Evolutionary conservation across 2,113 vertebrate species (phyloP).

Genomic region (Syrrhaptes paradoxus): DNA sequence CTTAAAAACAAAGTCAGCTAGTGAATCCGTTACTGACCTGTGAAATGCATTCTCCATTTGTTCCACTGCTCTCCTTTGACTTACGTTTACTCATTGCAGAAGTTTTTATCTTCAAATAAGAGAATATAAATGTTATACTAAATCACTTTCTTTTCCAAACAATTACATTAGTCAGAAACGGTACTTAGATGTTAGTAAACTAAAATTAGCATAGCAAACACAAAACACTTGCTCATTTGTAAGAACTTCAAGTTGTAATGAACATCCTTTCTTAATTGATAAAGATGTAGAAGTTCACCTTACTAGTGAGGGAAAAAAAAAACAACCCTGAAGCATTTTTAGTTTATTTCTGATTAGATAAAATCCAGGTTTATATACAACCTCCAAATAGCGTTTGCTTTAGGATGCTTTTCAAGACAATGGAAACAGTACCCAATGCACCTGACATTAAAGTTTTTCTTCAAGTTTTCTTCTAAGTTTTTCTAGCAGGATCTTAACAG

Average conservation of each 20-base stretch:
- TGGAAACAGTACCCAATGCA: neutral
- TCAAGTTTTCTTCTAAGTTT: neutral
- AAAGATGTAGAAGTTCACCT: neutral
- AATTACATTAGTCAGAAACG: neutral
- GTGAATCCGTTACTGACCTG: slow-evolving; percentile 77
- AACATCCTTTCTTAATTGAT: neutral
- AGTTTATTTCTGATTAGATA: neutral
- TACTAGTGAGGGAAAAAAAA: neutral
- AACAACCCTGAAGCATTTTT: neutral
- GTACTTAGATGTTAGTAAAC: accelerated
- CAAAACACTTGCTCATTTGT: neutral
- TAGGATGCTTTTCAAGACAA: accelerated
- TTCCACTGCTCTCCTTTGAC: slow-evolving; percentile 60
- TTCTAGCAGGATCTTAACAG: neutral
- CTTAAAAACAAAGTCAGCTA: neutral
- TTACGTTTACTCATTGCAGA: slow-evolving; percentile 83
- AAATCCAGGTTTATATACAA: neutral
- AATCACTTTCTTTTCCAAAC: neutral
- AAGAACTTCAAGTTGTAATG: neutral
- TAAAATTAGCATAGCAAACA: too few species aligned
- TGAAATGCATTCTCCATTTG: slow-evolving; percentile 78
- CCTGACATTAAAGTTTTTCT: accelerated
- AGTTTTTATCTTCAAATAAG: neutral
- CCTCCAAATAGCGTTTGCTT: neutral
- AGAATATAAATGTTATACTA: neutral